Percentiles rank a stretch among this genome's conserved stretches.
Evolutionary conservation across 2,113 vertebrate genomes (phyloP).

Genomic region (Sturnira hondurensis): DNA sequence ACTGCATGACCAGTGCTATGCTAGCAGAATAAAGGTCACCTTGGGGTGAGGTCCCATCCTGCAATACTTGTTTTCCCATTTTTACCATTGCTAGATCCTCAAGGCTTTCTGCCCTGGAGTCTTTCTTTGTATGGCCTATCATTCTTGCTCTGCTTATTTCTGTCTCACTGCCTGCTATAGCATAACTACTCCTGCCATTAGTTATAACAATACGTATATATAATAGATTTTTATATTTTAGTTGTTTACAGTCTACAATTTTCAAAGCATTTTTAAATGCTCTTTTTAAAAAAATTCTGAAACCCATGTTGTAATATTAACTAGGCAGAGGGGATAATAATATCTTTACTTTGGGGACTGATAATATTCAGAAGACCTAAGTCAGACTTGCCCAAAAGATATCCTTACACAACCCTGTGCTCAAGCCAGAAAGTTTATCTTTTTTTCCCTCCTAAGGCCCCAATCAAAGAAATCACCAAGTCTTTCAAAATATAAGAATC

Average conservation of each 20-base stretch:
- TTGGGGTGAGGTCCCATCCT: too few relatives aligned
- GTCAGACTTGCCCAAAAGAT: neutral
- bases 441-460: fast-evolving
- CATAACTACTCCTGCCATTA: neutral
- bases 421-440: neutral
- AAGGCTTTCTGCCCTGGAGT: too few relatives aligned
- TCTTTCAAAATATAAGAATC: neutral
- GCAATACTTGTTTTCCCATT: too few relatives aligned
- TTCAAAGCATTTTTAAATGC: neutral
- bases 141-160: neutral
- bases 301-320: neutral
- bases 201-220: neutral
- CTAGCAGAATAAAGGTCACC: neutral
- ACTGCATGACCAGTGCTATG: neutral
- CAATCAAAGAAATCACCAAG: neutral
- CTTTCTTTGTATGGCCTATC: too few relatives aligned
- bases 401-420: neutral
- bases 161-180: neutral
- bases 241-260: neutral
- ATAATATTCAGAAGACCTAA: neutral
- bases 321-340: neutral
- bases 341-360: neutral
- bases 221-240: neutral
- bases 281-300: neutral
- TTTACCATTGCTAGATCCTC: too few relatives aligned